Conservation (phyloP, 1,140 invertebrate species). For the Drosophila baimaii region DNA sequence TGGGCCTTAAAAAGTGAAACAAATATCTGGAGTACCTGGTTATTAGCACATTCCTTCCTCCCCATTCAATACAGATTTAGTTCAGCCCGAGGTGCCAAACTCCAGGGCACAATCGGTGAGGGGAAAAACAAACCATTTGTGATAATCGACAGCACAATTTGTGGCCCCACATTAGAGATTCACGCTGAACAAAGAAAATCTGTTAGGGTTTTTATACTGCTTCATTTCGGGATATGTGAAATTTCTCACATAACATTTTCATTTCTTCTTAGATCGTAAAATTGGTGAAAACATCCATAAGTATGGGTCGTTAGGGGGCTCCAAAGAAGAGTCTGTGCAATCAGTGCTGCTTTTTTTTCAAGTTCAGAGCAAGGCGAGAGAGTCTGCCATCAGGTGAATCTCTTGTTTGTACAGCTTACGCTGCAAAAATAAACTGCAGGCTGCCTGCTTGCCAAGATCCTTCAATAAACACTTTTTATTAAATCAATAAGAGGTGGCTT, state of each 20-base stretch:
- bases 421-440: constrained; percentile 51
- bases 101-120: constrained; percentile 19
- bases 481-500: constrained; percentile 6
- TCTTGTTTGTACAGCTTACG: constrained; percentile 67
- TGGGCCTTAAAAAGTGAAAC: constrained; percentile 77
- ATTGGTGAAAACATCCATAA: constrained; percentile 40
- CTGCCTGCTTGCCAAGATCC: constrained; percentile 28
- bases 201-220: constrained; percentile 2
- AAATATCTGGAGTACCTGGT: constrained; percentile 77
- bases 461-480: constrained; percentile 63
- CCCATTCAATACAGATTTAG: constrained; percentile 33
- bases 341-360: constrained; percentile 16
- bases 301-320: constrained; percentile 29
- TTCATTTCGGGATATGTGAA: constrained; percentile 18
- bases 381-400: constrained; percentile 19
- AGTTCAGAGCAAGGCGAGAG: constrained; percentile 12
- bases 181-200: constrained; percentile 21
- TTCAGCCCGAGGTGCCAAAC: constrained; percentile 51
- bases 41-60: constrained; percentile 59
- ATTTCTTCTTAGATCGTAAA: constrained; percentile 33
- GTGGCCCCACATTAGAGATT: constrained; percentile 5
- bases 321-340: neutral
- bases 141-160: constrained; percentile 16
- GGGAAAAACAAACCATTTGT: constrained; percentile 29
- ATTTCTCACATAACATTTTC: constrained; percentile 48